Evolutionary conservation across 2,888 invertebrate species (phyloP), one percentile per base, ranked within the genome.

Genomic region (Polymixis flavicincta): DNA sequence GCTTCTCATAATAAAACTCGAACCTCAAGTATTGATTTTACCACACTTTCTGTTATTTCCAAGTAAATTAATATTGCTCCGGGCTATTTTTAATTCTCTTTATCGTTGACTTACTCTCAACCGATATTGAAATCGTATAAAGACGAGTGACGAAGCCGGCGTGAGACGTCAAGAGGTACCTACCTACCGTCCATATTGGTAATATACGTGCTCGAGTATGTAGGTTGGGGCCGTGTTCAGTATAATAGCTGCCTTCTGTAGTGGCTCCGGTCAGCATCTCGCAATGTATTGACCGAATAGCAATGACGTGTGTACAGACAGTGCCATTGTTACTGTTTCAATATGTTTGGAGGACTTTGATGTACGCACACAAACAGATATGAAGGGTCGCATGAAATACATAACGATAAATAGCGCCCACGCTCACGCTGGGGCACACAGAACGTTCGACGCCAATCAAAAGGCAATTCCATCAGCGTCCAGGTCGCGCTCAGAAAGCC

Each of bases 21-120:
- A 22, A 55, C 80, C 73, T 70, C 76, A 84, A 82, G 83, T 92
- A 91, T 91, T 87, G 91, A 91, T 91, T 91, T 86, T 79, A 66
- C 81, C 78, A 83, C 71, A 68, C 79, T 79, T 83, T 82, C 76
- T 74, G 83, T 83, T 85, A 85, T 86, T 87, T 83, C 85, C 82
- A 85, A 81, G 87, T 86, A 89, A 90, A 90, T 88, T 84, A 87
- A 88, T 87, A 86, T 87, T 84, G 83, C 86, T 86, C 75, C 80
- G 65, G 82, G 80, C 85, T 90, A 90, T 90, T 90, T 88, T 88
- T 84, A 84, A 88, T 88, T 87, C 84, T 80, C 79, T 82, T 84
- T 78, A 72, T 61, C 63, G 60, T 74, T 64, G 72, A 73, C 66
- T 67, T 76, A 63, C 80, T 54, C 74, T 71, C 69, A 59, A 71